Conservation (phyloP, 2,797 vertebrate genomes). For the Alosa sapidissima region DNA sequence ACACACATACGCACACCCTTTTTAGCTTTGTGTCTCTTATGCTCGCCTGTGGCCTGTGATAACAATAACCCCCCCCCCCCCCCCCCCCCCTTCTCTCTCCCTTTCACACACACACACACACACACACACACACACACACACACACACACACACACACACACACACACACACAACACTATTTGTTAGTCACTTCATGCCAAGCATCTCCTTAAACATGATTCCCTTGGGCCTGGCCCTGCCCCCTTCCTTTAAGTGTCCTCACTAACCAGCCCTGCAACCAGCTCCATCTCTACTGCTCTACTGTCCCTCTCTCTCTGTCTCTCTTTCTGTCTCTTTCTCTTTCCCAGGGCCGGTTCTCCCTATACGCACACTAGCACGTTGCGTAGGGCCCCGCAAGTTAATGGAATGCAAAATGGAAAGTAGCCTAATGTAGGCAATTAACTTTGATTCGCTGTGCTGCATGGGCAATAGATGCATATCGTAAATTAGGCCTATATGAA, state of each 20-base stretch:
- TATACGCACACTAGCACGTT: too few relatives aligned
- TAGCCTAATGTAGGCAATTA: too few relatives aligned
- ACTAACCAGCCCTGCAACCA: conserved; percentile 23
- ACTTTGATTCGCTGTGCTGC: too few relatives aligned
- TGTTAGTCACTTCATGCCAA: conserved; percentile 25
- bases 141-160: conserved; percentile 8
- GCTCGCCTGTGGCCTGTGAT: conserved; percentile 35
- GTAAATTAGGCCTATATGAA: too few relatives aligned
- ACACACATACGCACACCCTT: not conserved
- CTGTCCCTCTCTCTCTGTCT: conserved; percentile 28
- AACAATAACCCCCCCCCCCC: conserved; percentile 31
- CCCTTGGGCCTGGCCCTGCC: conserved; percentile 23
- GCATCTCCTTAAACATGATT: conserved; percentile 30
- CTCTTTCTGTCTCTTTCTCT: conserved; percentile 24
- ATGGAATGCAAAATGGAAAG: too few relatives aligned
- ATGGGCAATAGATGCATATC: too few relatives aligned
- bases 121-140: conserved; percentile 17
- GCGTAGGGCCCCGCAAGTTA: too few relatives aligned
- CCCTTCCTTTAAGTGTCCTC: conserved; percentile 28
- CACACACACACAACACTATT: conserved; percentile 2
- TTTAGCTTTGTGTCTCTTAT: conserved; percentile 24
- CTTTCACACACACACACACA: not conserved
- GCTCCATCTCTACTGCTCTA: not conserved
- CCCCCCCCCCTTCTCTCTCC: conserved; percentile 24
- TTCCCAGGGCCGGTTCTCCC: not conserved